Base-by-base conservation (phyloP, 2,113 vertebrate species). In the Beaufortia kweichowensis region DNA sequence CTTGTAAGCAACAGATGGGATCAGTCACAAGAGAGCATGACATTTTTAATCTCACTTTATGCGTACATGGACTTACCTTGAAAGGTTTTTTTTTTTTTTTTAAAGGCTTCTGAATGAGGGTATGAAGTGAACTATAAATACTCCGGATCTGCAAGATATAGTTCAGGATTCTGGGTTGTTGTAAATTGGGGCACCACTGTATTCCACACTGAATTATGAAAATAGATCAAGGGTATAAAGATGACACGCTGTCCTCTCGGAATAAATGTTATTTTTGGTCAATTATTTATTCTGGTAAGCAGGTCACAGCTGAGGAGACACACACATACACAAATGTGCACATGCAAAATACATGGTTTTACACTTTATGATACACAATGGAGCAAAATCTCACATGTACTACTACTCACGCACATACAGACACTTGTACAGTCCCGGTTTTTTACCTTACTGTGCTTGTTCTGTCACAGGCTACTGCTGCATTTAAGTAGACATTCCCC, bases 171-270 rank as follows among this genome's bases (percentile, higher is more conserved):
- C 73, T 56, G 24, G 76, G 71, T 69, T 75, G 72, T 57, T 33
- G 72, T 79, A 82, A 82, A 82, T 78, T 82, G 81, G 81, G 81
- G 78, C 81, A 53, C 77, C 64, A 31, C 79, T 76, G 78, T 79
- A 80, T 81, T 80, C 83, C 72, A 57, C 66, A 56, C 79, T 73
- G 78, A 82, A 71, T 80, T 78, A 64, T 76, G 81, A 78, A 82
- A 84, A 84, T 84, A 82, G 81, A 82, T 78, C 72, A 78, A 78
- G 63, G 67, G 79, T 78, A 82, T 73, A 78, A 74, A 75, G 75
- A 76, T 57, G 78, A 80, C 76, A 68, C 6, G 26, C 41, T 50
- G 61, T 9, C 35, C 29, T 74, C 61, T 74, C 75, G 12, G 43
- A 23, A 80, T 43, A 77, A 72, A 31, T 76, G 62, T 72, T 64